These are phyloP conservation scores for Pristiophorus japonicus DNA, from an alignment of 2,113 vertebrate species.

Conservation along the genomic window DNA sequence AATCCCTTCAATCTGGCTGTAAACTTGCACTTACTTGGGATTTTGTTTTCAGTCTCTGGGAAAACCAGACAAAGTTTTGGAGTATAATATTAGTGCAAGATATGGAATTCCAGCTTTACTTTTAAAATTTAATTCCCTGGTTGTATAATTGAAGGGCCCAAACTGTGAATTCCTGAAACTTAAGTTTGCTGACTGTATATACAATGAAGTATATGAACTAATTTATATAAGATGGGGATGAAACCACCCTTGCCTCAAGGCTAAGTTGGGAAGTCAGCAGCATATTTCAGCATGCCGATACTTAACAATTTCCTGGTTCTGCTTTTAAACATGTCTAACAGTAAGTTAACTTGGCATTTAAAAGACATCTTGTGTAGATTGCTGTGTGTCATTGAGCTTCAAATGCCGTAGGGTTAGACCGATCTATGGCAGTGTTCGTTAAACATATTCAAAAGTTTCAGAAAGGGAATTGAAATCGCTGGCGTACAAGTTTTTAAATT, in stretches of 20 bases:
- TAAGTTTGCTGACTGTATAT: not conserved
- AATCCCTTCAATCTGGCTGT: not conserved
- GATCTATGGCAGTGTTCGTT: not conserved
- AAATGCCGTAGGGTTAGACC: not conserved
- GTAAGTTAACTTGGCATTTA: not conserved
- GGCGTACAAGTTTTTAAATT: not conserved
- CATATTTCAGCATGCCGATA: not conserved
- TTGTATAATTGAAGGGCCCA: not conserved
- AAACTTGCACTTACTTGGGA: not conserved
- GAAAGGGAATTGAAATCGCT: not conserved
- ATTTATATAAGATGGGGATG: not conserved
- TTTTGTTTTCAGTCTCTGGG: not conserved
- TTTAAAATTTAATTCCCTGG: not conserved
- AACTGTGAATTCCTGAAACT: not conserved
- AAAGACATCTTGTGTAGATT: not conserved
- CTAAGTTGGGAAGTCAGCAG: not conserved
- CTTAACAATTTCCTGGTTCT: not conserved
- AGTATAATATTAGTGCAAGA: not conserved
- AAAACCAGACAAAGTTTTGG: not conserved
- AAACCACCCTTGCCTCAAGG: not conserved
- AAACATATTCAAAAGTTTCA: not conserved
- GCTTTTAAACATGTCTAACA: not conserved
- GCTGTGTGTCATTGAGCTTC: not conserved
- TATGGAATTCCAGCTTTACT: not conserved
- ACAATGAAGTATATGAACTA: not conserved